Evolutionary conservation across 1,140 invertebrate genomes (phyloP).

Genomic region (Cherax quadricarinatus): DNA sequence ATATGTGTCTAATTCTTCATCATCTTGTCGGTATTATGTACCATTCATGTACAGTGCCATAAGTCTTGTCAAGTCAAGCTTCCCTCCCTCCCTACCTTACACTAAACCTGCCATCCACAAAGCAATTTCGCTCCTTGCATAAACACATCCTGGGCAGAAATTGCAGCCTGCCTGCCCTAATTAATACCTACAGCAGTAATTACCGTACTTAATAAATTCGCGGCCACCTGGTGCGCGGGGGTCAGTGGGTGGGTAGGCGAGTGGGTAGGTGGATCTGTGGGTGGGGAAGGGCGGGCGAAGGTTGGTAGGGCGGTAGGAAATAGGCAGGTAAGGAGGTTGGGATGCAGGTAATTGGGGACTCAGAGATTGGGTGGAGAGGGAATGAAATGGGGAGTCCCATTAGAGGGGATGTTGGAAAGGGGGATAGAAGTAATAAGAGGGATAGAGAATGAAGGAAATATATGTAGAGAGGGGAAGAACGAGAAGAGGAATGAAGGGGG

Average conservation of each 20-base stretch:
- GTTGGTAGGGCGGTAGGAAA: not conserved
- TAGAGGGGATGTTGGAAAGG: not conserved
- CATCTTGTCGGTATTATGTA: no score
- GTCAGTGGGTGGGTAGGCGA: not conserved
- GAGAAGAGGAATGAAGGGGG: no score
- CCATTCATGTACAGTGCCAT: no score
- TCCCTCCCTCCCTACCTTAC: not conserved
- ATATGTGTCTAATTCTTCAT: no score
- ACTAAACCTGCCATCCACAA: not conserved
- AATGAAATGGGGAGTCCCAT: not conserved
- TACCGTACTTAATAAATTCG: conserved; percentile 27
- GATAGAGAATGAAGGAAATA: not conserved
- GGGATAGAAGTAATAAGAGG: not conserved
- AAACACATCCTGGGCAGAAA: conserved; percentile 29
- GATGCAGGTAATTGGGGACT: no score
- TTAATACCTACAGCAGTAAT: conserved; percentile 25
- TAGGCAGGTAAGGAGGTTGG: no score
- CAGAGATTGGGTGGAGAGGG: no score
- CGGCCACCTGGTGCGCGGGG: not conserved
- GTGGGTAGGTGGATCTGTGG: no score
- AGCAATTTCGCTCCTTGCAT: conserved; percentile 7
- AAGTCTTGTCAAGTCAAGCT: no score
- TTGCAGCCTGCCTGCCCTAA: not conserved
- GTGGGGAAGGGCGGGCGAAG: no score
- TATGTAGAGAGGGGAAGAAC: not conserved